A percentile compares a stretch with the other conserved stretches of the same genome.
Conservation (phyloP, 2,888 invertebrate genomes). For the Tenthredo notha region DNA sequence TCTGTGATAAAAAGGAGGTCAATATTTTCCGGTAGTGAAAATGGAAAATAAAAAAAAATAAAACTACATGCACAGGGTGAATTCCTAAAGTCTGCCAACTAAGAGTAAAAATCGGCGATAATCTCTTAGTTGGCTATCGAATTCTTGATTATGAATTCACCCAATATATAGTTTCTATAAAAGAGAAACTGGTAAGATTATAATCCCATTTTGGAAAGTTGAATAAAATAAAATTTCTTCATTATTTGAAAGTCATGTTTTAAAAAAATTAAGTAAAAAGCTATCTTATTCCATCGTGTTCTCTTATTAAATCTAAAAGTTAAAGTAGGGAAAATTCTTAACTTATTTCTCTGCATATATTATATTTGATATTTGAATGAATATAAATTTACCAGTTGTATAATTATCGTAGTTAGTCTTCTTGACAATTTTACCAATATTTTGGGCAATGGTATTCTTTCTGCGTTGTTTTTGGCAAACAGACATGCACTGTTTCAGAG, state of each 20-base stretch:
- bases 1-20: background rate
- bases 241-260: too few relatives aligned
- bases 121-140: too few relatives aligned
- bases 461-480: conserved; percentile 88
- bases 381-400: conserved; percentile 81
- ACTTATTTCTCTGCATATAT: background rate
- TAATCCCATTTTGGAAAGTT: background rate
- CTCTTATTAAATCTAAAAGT: background rate
- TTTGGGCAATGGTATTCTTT: conserved; percentile 87
- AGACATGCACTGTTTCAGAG: conserved; percentile 88
- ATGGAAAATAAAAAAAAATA: background rate
- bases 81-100: background rate
- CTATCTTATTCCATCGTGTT: background rate
- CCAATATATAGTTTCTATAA: background rate
- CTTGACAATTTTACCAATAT: conserved; percentile 90
- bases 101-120: background rate
- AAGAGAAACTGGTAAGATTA: background rate
- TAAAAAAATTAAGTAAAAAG: background rate
- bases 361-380: background rate
- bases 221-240: background rate
- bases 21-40: background rate
- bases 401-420: conserved; percentile 88
- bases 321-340: background rate
- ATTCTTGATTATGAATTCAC: background rate
- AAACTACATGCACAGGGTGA: too few relatives aligned